phyloP scores from a whole-genome alignment of 1,140 invertebrate species.

The Drosophila santomea region DNA sequence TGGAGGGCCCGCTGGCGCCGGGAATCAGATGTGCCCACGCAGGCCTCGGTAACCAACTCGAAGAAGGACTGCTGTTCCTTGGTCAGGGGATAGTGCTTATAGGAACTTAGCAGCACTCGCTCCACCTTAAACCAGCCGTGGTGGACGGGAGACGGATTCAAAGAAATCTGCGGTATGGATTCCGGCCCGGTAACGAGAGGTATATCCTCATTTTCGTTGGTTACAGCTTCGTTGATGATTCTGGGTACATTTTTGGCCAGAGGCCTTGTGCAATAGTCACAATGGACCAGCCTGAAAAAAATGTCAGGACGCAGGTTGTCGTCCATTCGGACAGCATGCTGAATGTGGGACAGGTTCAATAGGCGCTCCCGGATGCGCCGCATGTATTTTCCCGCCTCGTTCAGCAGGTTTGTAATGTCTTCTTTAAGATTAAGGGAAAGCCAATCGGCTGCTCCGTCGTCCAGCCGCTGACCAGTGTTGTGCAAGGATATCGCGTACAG shows the following conservation, averaged over 20 bases:
- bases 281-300: background rate
- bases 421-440: background rate
- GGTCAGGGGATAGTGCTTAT: constrained; percentile 19
- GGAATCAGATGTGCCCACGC: constrained; percentile 12
- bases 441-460: background rate
- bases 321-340: constrained; percentile 2
- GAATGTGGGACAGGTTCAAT: constrained; percentile 8
- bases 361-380: constrained; percentile 7
- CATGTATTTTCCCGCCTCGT: constrained; percentile 19
- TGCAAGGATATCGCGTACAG: background rate
- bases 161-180: background rate
- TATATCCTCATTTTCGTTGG: background rate
- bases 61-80: constrained; percentile 41
- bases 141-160: background rate
- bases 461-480: background rate
- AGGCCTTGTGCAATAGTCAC: background rate
- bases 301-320: background rate
- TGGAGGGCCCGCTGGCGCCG: constrained; percentile 12
- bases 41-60: constrained; percentile 19
- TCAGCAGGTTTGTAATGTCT: constrained; percentile 5
- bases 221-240: too few relatives aligned
- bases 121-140: constrained; percentile 23
- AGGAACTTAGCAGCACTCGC: constrained; percentile 21
- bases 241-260: too few relatives aligned
- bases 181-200: background rate